phyloP scores from a whole-genome alignment of 1,140 invertebrate species.

The Hetaerina americana region DNA sequence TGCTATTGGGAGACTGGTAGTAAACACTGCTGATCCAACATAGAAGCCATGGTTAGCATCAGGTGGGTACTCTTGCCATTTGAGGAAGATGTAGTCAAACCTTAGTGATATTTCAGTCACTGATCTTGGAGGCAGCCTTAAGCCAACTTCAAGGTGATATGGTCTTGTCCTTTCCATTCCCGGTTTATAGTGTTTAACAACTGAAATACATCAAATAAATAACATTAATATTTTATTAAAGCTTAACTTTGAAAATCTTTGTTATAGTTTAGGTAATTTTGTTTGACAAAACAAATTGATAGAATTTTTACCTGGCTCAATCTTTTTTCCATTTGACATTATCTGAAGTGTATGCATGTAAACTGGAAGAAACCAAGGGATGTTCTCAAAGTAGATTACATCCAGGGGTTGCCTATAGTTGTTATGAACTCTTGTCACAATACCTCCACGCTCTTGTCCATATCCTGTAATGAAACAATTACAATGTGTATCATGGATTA shows the following conservation, averaged over 20 bases:
- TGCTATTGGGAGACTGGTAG: constrained; percentile 58
- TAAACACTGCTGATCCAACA: constrained; percentile 71
- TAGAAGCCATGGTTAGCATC: constrained; percentile 99
- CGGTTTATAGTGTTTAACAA: constrained; percentile 54
- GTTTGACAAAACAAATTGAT: background rate
- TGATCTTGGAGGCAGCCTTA: constrained; percentile 65
- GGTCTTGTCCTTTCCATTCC: constrained; percentile 69
- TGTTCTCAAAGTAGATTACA: constrained; percentile 59
- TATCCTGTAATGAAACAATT: constrained; percentile 35
- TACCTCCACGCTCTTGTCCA: constrained; percentile 73
- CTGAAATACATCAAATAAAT: constrained; percentile 16
- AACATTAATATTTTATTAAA: constrained; percentile 2
- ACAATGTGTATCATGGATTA: no score
- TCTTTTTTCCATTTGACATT: constrained; percentile 35
- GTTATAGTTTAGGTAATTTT: background rate
- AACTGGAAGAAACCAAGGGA: constrained; percentile 89
- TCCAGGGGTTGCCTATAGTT: constrained; percentile 55
- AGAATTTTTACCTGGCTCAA: constrained; percentile 42
- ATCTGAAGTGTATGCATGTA: constrained; percentile 81
- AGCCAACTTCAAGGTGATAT: constrained; percentile 79
- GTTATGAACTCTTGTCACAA: constrained; percentile 68
- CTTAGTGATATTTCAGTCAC: constrained; percentile 72
- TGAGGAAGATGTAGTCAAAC: constrained; percentile 89
- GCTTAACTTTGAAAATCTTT: background rate
- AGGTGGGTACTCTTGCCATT: constrained; percentile 98